phyloP scores from a whole-genome alignment of 92 coral and sea anemone species.

The Epizoanthus rinbou region DNA sequence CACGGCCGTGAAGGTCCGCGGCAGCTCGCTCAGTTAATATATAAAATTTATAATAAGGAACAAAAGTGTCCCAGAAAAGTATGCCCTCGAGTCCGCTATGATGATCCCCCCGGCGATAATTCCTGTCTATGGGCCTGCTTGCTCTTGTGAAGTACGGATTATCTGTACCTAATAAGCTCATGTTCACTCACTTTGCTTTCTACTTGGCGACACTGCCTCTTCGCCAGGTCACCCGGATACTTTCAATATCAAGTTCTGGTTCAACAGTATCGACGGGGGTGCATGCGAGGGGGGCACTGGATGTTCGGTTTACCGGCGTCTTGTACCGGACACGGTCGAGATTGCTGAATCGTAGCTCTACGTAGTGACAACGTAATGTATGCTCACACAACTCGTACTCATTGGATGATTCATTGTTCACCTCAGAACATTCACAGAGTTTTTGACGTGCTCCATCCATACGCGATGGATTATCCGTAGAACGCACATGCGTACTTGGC shows the following conservation, averaged over 20 bases:
- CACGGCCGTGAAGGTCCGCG: no score
- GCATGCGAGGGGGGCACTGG: conserved; percentile 23
- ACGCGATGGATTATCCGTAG: neutral
- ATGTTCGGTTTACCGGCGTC: neutral
- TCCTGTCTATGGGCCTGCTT: no score
- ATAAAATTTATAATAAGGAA: no score
- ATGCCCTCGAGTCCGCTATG: no score
- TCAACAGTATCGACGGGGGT: neutral
- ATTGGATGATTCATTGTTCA: neutral
- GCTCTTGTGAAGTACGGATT: no score
- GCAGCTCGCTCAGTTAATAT: no score
- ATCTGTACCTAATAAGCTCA: no score
- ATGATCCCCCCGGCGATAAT: no score
- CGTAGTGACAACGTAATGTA: neutral
- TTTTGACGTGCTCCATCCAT: neutral
- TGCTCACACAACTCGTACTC: neutral
- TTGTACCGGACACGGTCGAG: neutral
- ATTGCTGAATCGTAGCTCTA: neutral
- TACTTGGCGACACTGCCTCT: conserved; percentile 3
- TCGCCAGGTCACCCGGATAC: neutral
- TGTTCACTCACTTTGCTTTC: no score
- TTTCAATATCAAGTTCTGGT: neutral
- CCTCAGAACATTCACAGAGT: neutral
- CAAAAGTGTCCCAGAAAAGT: no score
- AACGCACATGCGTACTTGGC: neutral